Conservation (phyloP, 2,888 invertebrate species). For the Diadegma fenestrale region DNA sequence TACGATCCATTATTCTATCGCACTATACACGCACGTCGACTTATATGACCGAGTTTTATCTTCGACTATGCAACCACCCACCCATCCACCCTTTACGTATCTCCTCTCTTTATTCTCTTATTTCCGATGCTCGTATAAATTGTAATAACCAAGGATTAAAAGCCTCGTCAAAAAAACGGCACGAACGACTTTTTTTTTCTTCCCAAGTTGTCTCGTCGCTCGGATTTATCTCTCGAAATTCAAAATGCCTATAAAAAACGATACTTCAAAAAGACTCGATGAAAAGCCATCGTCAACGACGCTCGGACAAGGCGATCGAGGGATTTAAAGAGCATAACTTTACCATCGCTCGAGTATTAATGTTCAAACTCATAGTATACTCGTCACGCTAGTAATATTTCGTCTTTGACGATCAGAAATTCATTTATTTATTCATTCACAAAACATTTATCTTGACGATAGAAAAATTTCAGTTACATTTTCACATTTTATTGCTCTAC, state of each 20-base stretch:
- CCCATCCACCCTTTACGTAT: not conserved
- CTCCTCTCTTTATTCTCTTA: slow-evolving; percentile 22
- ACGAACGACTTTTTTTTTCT: not conserved
- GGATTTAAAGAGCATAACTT: not conserved
- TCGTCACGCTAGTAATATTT: not conserved
- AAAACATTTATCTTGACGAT: not conserved
- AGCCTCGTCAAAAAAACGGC: slow-evolving; percentile 35
- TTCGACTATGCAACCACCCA: slow-evolving; percentile 41
- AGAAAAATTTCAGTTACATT: not conserved
- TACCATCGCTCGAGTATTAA: not conserved
- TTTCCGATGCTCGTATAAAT: slow-evolving; percentile 61
- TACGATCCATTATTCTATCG: slow-evolving; percentile 48
- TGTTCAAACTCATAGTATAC: slow-evolving; percentile 2
- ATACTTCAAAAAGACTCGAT: slow-evolving; percentile 13
- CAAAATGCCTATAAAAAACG: slow-evolving; percentile 13
- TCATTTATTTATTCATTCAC: not conserved
- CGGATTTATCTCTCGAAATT: slow-evolving; percentile 2
- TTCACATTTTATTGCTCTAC: not conserved
- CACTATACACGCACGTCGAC: slow-evolving; percentile 45
- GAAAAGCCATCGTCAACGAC: not conserved
- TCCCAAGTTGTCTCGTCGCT: not conserved
- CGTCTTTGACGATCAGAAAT: not conserved
- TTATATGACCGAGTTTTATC: slow-evolving; percentile 57
- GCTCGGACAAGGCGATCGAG: not conserved
- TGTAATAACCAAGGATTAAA: slow-evolving; percentile 50